Conservation (phyloP, 2,888 invertebrate species). For the Chironomus tentans region DNA sequence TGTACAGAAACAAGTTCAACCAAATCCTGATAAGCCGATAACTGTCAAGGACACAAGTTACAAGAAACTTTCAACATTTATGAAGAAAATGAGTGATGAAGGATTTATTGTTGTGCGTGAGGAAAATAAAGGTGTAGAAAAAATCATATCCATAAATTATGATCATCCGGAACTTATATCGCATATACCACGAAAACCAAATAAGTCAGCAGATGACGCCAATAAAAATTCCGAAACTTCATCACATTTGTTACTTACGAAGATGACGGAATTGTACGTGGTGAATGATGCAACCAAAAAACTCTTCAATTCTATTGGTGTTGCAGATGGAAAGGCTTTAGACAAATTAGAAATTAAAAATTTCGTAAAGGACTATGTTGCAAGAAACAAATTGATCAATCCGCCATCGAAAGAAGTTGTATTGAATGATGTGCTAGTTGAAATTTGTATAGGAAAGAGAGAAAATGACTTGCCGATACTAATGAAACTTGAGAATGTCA, state of each 20-base stretch:
- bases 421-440: slow-evolving; percentile 36
- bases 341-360: slow-evolving; percentile 55
- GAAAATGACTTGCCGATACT: slow-evolving; percentile 18
- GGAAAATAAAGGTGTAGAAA: slow-evolving; percentile 71
- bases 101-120: slow-evolving; percentile 55
- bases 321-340: slow-evolving; percentile 53
- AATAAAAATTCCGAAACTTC: not conserved
- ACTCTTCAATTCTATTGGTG: slow-evolving; percentile 39
- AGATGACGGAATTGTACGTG: slow-evolving; percentile 38
- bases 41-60: slow-evolving; percentile 83
- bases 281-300: slow-evolving; percentile 38
- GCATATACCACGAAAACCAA: slow-evolving; percentile 31
- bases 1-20: slow-evolving; percentile 5
- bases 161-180: slow-evolving; percentile 50
- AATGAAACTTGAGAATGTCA: slow-evolving; percentile 59
- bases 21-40: slow-evolving; percentile 47
- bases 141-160: slow-evolving; percentile 55
- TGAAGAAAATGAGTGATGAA: slow-evolving; percentile 65
- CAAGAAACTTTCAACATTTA: slow-evolving; percentile 80
- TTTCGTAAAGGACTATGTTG: slow-evolving; percentile 62
- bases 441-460: slow-evolving; percentile 32
- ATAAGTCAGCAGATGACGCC: not conserved
- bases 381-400: slow-evolving; percentile 49
- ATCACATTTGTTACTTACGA: slow-evolving; percentile 12
- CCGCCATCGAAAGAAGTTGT: slow-evolving; percentile 34